Evolutionary conservation across 1,140 invertebrate genomes (phyloP), one percentile per base, ranked within the genome.

Genomic region (Drosophila willistoni): DNA sequence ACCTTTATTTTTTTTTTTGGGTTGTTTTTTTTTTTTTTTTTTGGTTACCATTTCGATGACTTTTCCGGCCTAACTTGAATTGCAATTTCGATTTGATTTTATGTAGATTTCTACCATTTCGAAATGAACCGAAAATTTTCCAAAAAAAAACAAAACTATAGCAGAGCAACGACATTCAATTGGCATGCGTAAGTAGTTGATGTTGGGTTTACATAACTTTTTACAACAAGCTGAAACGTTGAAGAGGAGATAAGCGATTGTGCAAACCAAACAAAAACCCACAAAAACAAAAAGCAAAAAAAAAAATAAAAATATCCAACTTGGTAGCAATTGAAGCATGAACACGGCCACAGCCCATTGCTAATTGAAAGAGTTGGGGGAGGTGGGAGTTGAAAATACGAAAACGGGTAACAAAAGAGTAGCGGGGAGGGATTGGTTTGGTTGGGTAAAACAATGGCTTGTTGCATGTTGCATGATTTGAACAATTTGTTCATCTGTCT

Each of bases 291-390:
- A 84, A 67, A 64, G 41, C 36, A 70, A 72, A 83, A 67, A 64
- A 34, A 66, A 70, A 72, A 83, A 67, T 62, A 34, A 66, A 62
- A 73, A 70, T 25, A 25, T 25, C 22, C 22, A 51, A 51, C 44
- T 22, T 51, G 44, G 44, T 51, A 51, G 44, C 44, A 51, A 51
- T 85, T 85, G 73, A 84, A 64, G 73, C 81, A 84, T 76, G 74
- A 85, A 80, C 69, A 56, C 66, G 78, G 70, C 42, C 64, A 64
- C 73, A 64, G 64, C 78, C 73, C 82, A 73, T 69, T 74, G 82
- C 73, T 85, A 84, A 85, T 74, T 81, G 70, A 59, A 72, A 51
- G 44, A 51, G 44, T 51, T 61, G 62, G 56, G 64, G 73, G 51
- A 61, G 55, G 75, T 9, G 17, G 41, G 59, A 34, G 41, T 44